Conservation (phyloP, 2,113 vertebrate species). For the Lontra canadensis region DNA sequence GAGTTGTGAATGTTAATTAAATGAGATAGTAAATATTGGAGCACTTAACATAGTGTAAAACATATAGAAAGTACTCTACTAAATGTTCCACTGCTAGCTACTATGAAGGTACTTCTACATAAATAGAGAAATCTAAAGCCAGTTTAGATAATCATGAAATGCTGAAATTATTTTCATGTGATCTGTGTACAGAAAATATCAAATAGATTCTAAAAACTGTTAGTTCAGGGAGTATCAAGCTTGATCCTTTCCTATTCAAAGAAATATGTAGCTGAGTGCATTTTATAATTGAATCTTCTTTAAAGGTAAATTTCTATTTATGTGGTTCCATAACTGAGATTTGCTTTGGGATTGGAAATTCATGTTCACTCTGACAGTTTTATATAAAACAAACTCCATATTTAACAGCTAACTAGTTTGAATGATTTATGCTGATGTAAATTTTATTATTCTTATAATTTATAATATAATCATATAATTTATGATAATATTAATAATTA, state of each 20-base stretch:
- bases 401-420: neutral
- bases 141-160: neutral
- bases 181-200: conserved; percentile 1
- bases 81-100: neutral
- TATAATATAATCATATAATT: too few relatives aligned
- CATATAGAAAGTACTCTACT: neutral
- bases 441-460: neutral
- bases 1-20: neutral
- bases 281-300: neutral
- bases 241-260: neutral
- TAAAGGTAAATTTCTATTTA: neutral
- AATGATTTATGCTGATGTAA: neutral
- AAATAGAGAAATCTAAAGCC: neutral
- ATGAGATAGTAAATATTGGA: neutral
- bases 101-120: neutral
- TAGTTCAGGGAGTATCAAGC: neutral
- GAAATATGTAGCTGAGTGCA: neutral
- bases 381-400: neutral
- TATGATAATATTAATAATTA: too few relatives aligned
- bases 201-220: neutral
- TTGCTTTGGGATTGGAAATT: conserved; percentile 5
- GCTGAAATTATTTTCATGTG: neutral
- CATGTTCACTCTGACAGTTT: neutral
- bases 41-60: neutral
- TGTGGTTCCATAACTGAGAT: neutral